Percentiles rank a stretch among this genome's conserved stretches.
Evolutionary conservation across 1,140 invertebrate genomes (phyloP).

Genomic region (Brachystomella parvula): DNA sequence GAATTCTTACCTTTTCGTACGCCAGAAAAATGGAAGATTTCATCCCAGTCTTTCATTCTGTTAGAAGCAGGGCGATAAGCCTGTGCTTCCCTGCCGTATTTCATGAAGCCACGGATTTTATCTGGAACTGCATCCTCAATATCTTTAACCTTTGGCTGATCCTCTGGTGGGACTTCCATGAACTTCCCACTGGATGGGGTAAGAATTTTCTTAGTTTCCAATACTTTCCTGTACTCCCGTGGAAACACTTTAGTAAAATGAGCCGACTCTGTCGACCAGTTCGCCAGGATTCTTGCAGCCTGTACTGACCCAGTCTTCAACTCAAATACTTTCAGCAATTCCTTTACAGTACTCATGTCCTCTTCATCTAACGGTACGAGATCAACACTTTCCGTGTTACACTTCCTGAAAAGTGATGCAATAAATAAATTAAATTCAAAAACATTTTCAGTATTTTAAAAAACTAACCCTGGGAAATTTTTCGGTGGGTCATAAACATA

Average conservation of each 20-base stretch:
- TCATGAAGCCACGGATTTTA: constrained; percentile 81
- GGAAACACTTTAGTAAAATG: constrained; percentile 95
- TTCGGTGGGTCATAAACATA: constrained; percentile 72
- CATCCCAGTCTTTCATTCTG: constrained; percentile 88
- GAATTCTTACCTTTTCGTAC: constrained; percentile 59
- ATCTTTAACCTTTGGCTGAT: constrained; percentile 57
- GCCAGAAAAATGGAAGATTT: constrained; percentile 82
- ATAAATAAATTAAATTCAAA: constrained; percentile 32
- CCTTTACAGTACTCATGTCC: constrained; percentile 72
- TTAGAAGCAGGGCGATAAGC: constrained; percentile 75
- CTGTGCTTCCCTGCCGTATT: constrained; percentile 79
- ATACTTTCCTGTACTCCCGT: constrained; percentile 86
- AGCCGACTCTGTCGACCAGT: constrained; percentile 69
- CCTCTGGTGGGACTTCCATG: constrained; percentile 42
- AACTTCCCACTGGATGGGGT: constrained; percentile 41
- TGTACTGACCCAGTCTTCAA: constrained; percentile 83
- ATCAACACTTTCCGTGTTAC: constrained; percentile 86
- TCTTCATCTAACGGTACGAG: constrained; percentile 65
- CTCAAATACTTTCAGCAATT: constrained; percentile 76
- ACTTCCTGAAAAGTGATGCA: constrained; percentile 55
- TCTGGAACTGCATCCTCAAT: constrained; percentile 81
- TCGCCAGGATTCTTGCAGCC: constrained; percentile 65
- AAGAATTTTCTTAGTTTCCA: constrained; percentile 64
- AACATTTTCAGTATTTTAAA: not conserved
- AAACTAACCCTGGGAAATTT: constrained; percentile 20